These are phyloP conservation scores for Margarornis squamiger DNA, from an alignment of 2,797 vertebrate genomes.

Conservation along the genomic window DNA sequence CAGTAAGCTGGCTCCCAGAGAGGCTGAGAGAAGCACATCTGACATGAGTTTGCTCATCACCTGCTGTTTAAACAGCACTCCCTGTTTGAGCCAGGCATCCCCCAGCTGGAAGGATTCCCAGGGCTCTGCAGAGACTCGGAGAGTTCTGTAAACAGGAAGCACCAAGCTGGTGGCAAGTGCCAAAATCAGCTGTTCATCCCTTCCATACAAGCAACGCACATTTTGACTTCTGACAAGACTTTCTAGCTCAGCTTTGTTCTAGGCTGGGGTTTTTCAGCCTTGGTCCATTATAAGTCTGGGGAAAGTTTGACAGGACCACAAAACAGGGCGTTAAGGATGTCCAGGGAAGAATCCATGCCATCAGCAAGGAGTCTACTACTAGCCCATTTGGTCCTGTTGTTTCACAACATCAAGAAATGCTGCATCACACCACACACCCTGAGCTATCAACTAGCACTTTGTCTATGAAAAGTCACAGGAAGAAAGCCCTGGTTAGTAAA, in stretches of 20 bases:
- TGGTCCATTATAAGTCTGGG: background rate
- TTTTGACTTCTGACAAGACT: constrained; percentile 14
- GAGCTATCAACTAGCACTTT: background rate
- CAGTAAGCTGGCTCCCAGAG: constrained; percentile 28
- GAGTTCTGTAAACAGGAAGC: constrained; percentile 69
- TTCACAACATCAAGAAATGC: background rate
- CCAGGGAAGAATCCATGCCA: background rate
- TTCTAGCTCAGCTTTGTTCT: constrained; percentile 7
- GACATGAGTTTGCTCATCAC: constrained; percentile 63
- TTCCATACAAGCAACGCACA: constrained; percentile 5
- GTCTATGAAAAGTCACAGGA: background rate
- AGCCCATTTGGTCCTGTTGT: background rate
- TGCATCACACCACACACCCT: background rate
- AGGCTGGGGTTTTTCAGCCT: background rate
- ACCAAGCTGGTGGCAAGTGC: constrained; percentile 29
- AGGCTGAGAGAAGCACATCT: constrained; percentile 55
- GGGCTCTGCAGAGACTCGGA: background rate
- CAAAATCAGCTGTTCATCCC: constrained; percentile 53
- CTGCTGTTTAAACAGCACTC: constrained; percentile 66
- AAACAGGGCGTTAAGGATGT: background rate
- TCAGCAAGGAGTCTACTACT: background rate
- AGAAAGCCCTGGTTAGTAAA: background rate
- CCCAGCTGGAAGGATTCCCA: constrained; percentile 52
- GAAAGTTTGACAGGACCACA: constrained; percentile 9
- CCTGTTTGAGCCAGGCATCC: constrained; percentile 61